Conservation (phyloP, 1,140 invertebrate genomes). For the Paraescarpia echinospica region DNA sequence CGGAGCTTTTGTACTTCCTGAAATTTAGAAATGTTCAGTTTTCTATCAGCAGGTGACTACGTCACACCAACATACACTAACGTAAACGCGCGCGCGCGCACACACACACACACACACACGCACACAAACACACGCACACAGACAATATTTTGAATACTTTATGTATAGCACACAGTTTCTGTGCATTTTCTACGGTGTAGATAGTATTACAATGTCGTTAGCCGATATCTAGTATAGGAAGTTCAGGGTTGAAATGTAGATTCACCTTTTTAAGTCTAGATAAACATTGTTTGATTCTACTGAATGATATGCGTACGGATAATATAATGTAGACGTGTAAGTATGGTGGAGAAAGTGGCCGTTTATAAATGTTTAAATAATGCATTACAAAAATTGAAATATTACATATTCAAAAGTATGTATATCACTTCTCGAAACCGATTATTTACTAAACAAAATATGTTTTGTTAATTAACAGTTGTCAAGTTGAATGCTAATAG, state of each 20-base stretch:
- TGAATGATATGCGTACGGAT: background rate
- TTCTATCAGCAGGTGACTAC: too few species aligned
- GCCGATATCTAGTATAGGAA: background rate
- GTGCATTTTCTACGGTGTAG: background rate
- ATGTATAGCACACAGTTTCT: background rate
- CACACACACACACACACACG: too few species aligned
- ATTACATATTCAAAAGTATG: background rate
- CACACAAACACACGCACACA: too few species aligned
- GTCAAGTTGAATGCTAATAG: background rate
- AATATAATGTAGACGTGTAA: background rate
- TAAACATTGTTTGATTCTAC: background rate
- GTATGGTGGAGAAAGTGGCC: background rate
- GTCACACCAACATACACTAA: too few species aligned
- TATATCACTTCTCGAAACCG: too few species aligned
- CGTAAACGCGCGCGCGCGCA: too few species aligned
- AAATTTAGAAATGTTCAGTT: too few species aligned
- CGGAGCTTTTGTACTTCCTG: too few species aligned
- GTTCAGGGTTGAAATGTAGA: background rate
- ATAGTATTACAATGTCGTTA: too few species aligned
- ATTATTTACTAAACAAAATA: too few species aligned
- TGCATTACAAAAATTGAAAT: background rate
- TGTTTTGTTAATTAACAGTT: background rate
- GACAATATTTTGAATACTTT: background rate
- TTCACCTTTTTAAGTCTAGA: background rate
- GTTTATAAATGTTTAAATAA: background rate